A percentile compares a stretch with the other conserved stretches of the same genome.
Conservation (phyloP, 2,113 vertebrate species). For the Corythaeola cristata region DNA sequence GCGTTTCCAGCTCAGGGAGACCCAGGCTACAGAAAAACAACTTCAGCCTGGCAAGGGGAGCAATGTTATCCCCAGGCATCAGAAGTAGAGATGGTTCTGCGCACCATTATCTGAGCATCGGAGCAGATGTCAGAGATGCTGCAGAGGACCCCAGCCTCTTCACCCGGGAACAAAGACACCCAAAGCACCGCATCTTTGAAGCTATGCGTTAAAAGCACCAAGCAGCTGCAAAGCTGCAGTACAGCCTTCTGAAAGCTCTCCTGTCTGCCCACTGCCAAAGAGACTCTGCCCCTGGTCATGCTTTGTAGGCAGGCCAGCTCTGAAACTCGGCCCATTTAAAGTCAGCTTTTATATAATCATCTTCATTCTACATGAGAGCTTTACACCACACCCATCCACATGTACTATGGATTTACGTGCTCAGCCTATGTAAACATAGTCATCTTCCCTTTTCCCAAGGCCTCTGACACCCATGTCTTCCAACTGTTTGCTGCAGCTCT, state of each 20-base stretch:
- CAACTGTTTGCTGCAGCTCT: not conserved
- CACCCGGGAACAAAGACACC: not conserved
- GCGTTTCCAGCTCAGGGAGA: not conserved
- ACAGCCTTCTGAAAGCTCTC: not conserved
- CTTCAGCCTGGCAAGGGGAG: not conserved
- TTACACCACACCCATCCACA: not conserved
- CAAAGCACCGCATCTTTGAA: not conserved
- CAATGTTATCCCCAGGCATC: rapidly evolving
- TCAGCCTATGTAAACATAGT: rapidly evolving
- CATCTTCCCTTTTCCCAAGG: not conserved
- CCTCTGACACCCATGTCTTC: not conserved
- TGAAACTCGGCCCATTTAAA: not conserved
- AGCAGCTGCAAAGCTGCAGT: not conserved
- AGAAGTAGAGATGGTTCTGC: not conserved
- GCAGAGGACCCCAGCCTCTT: not conserved
- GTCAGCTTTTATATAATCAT: not conserved
- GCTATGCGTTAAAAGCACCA: not conserved
- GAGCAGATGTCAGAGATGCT: not conserved
- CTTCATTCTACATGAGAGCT: not conserved
- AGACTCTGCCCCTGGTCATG: not conserved
- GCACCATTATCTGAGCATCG: rapidly evolving
- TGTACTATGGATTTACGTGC: not conserved
- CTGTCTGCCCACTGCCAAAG: not conserved
- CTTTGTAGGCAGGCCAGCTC: conserved; percentile 17
- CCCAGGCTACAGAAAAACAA: not conserved